These are phyloP conservation scores for Oncorhynchus gorbuscha DNA, from an alignment of 2,113 vertebrate species.

Conservation along the genomic window DNA sequence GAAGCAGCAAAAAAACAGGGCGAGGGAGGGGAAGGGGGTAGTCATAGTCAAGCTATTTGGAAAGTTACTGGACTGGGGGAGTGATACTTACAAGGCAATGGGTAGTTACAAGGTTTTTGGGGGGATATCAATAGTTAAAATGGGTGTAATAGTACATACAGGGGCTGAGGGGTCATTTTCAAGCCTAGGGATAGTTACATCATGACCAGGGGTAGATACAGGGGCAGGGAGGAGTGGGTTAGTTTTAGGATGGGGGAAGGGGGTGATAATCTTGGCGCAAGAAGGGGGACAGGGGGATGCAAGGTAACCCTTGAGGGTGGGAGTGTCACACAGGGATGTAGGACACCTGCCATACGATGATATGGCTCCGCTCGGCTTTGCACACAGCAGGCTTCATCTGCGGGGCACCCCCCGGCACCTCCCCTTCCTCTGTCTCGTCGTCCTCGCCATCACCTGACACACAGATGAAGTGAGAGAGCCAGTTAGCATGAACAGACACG, in stretches of 20 bases:
- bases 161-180: constrained; percentile 23
- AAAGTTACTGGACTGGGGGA: background rate
- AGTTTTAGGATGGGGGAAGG: constrained; percentile 39
- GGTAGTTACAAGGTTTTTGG: constrained; percentile 59
- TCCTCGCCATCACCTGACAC: constrained; percentile 91
- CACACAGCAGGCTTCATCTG: constrained; percentile 86
- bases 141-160: constrained; percentile 40
- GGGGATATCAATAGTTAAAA: constrained; percentile 52
- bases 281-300: constrained; percentile 41
- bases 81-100: constrained; percentile 47
- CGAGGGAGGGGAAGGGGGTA: constrained; percentile 46
- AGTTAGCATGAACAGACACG: background rate
- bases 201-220: constrained; percentile 56
- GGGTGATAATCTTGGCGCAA: constrained; percentile 50
- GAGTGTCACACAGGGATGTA: constrained; percentile 87
- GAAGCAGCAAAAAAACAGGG: constrained; percentile 49
- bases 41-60: constrained; percentile 28
- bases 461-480: background rate
- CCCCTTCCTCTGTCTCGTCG: constrained; percentile 88
- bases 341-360: constrained; percentile 99
- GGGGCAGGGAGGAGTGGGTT: constrained; percentile 49
- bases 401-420: constrained; percentile 54
- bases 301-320: constrained; percentile 35
- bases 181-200: constrained; percentile 41
- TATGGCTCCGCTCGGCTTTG: constrained; percentile 96